A percentile compares a stretch with the other conserved stretches of the same genome.
phyloP scores from a whole-genome alignment of 2,797 vertebrate species.

The Vireo griseus region DNA sequence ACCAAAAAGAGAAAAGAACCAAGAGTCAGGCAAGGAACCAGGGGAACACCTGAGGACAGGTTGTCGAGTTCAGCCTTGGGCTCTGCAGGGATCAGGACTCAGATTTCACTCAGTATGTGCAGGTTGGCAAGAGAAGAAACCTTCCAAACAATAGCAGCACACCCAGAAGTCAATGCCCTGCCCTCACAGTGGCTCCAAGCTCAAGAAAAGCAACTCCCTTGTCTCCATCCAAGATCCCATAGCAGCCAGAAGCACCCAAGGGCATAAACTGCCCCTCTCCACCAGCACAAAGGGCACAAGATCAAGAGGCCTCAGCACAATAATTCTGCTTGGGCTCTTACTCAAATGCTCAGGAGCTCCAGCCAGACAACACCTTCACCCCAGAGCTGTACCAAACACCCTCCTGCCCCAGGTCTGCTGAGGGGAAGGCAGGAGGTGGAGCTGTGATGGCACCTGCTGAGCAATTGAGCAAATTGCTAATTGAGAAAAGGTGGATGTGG shows the following conservation, averaged over 20 bases:
- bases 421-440: neutral
- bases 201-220: neutral
- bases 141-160: neutral
- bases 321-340: neutral
- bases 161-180: too few relatives aligned
- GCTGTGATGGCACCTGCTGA: neutral
- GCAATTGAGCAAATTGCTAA: neutral
- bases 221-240: neutral
- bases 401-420: accelerated
- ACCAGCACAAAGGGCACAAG: neutral
- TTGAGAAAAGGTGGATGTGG: neutral
- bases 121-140: neutral
- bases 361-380: neutral
- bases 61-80: neutral
- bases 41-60: accelerated
- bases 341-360: neutral
- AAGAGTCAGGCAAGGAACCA: neutral
- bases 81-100: neutral
- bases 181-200: neutral
- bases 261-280: neutral
- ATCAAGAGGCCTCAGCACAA: accelerated
- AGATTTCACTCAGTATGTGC: accelerated
- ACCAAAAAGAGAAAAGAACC: neutral
- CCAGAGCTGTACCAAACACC: neutral
- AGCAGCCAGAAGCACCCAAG: neutral